phyloP scores from a whole-genome alignment of 2,797 vertebrate genomes.

The Eleutherodactylus coqui region DNA sequence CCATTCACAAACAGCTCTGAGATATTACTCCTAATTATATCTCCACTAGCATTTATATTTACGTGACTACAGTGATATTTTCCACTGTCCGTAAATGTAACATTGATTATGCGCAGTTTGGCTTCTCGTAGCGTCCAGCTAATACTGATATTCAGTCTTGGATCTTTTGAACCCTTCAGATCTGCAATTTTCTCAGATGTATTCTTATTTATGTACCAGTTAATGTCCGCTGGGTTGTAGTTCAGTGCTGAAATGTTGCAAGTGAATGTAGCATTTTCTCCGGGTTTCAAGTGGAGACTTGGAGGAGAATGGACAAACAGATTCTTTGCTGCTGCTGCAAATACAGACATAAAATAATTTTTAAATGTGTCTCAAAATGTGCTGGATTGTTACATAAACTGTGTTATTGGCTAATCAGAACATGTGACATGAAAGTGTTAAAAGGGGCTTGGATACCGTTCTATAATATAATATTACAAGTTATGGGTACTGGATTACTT shows the following conservation, averaged over 20 bases:
- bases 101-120: conserved; percentile 65
- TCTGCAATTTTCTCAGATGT: conserved; percentile 44
- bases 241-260: conserved; percentile 44
- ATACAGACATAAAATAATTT: not conserved
- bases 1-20: conserved; percentile 64
- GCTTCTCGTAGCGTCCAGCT: not conserved
- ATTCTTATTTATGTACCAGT: conserved; percentile 28
- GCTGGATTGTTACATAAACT: not conserved
- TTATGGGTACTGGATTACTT: no score
- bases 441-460: no score
- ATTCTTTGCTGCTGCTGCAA: not conserved
- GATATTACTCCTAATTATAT: conserved; percentile 64
- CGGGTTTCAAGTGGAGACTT: not conserved
- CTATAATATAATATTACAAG: no score
- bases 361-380: not conserved
- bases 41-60: fast-evolving
- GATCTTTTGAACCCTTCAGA: not conserved
- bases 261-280: conserved; percentile 38
- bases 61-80: conserved; percentile 69
- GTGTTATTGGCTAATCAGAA: not conserved
- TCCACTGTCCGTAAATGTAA: conserved; percentile 68
- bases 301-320: conserved; percentile 15
- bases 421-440: no score
- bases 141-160: not conserved
- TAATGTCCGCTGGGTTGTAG: conserved; percentile 12